Conservation (phyloP, 2,888 invertebrate genomes). For the Xestobium rufovillosum region DNA sequence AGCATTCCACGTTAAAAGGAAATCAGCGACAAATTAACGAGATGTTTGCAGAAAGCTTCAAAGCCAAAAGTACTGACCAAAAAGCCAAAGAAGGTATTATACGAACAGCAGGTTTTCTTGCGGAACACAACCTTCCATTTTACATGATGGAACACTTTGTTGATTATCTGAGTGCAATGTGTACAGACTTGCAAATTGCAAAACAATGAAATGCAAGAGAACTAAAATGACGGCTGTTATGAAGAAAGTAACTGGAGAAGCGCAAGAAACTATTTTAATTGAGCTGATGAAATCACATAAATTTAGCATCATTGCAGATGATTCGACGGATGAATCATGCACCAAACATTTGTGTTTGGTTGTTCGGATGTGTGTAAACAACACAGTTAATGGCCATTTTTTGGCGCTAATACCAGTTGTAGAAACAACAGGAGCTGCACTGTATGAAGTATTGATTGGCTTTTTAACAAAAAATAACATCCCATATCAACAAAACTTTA, state of each 20-base stretch:
- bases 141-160: constrained; percentile 17
- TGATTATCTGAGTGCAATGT: constrained; percentile 9
- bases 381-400: constrained; percentile 5
- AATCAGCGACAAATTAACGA: too few relatives aligned
- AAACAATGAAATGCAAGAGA: constrained; percentile 14
- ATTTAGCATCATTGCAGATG: constrained; percentile 16
- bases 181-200: constrained; percentile 16
- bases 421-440: not conserved
- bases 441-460: constrained; percentile 10
- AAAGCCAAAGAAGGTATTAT: constrained; percentile 14
- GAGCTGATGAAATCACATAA: constrained; percentile 13
- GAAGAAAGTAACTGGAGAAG: constrained; percentile 14
- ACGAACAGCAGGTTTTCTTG: constrained; percentile 14
- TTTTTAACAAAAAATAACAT: constrained; percentile 11
- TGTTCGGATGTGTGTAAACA: constrained; percentile 8
- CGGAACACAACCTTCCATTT: constrained; percentile 17
- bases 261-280: constrained; percentile 5
- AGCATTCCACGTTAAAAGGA: too few relatives aligned
- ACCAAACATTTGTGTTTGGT: constrained; percentile 15
- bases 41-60: too few relatives aligned
- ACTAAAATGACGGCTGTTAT: constrained; percentile 15
- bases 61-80: too few relatives aligned
- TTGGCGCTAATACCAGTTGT: not conserved
- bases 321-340: constrained; percentile 16
- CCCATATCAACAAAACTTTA: constrained; percentile 10